phyloP scores from a whole-genome alignment of 2,888 invertebrate species.

The Acanthosepion esculentum region DNA sequence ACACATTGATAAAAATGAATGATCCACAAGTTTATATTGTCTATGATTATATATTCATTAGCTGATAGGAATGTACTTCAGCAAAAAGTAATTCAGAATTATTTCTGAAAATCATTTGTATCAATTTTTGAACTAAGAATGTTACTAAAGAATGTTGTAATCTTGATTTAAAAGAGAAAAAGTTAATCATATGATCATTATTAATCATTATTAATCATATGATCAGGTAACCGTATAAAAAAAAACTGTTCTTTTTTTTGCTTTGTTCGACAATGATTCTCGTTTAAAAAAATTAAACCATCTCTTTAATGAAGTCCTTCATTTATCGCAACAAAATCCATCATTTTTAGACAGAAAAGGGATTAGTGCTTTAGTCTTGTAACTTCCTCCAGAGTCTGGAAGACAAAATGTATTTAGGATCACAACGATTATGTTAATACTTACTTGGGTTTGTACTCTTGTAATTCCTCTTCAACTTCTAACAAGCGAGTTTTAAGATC shows the following conservation, averaged over 20 bases:
- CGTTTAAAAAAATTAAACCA: neutral
- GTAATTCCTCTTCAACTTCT: conserved; percentile 93
- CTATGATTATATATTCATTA: too few species aligned
- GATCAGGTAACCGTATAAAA: neutral
- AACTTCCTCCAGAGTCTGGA: neutral
- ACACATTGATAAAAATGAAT: too few species aligned
- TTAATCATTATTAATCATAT: neutral
- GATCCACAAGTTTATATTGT: too few species aligned
- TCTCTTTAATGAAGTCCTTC: neutral
- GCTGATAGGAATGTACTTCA: too few species aligned
- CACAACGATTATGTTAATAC: conserved; percentile 47
- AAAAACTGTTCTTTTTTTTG: neutral
- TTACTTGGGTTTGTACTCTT: conserved; percentile 81
- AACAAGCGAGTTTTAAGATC: conserved; percentile 92
- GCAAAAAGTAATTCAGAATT: too few species aligned
- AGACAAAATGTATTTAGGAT: neutral
- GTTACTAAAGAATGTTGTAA: too few species aligned
- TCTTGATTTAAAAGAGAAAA: too few species aligned
- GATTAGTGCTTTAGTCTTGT: neutral
- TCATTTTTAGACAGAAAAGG: neutral
- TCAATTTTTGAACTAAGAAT: too few species aligned
- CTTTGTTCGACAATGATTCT: neutral
- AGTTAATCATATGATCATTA: neutral
- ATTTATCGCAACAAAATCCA: neutral
- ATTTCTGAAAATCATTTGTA: too few species aligned